Percentiles rank a stretch among this genome's conserved stretches.
phyloP scores from a whole-genome alignment of 1,140 invertebrate species.

The Dryas iulia region DNA sequence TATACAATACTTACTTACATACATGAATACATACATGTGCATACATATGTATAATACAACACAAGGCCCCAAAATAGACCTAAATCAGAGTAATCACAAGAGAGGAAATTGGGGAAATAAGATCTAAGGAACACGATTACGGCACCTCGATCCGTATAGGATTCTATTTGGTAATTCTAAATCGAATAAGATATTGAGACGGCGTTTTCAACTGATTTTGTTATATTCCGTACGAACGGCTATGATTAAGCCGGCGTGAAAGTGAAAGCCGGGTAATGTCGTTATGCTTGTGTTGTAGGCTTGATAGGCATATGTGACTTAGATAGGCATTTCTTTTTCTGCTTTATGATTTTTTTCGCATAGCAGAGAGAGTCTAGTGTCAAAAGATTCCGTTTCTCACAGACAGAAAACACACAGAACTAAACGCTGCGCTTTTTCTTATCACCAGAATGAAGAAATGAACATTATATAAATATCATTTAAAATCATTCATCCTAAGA shows the following conservation, averaged over 20 bases:
- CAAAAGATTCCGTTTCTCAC: too few relatives aligned
- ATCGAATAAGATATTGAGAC: conserved; percentile 33
- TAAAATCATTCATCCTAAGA: too few relatives aligned
- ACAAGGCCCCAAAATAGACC: neutral
- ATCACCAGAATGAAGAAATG: too few relatives aligned
- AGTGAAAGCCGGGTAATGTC: neutral
- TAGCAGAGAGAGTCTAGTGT: too few relatives aligned
- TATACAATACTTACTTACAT: neutral
- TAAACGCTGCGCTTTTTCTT: too few relatives aligned
- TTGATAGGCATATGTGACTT: neutral
- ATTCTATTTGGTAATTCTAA: conserved; percentile 33
- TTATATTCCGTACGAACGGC: conserved; percentile 6
- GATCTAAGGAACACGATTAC: conserved; percentile 27
- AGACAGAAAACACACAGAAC: too few relatives aligned
- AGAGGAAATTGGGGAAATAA: conserved; percentile 26
- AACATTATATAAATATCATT: too few relatives aligned
- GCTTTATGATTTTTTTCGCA: too few relatives aligned
- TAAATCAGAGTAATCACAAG: conserved; percentile 30
- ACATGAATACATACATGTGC: neutral
- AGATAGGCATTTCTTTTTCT: too few relatives aligned
- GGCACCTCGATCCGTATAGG: conserved; percentile 26
- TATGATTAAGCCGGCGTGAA: neutral
- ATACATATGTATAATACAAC: neutral
- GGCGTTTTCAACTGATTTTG: conserved; percentile 25
- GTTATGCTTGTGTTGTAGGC: neutral